Evolutionary conservation across 2,797 vertebrate genomes (phyloP).

Genomic region (Morus bassanus): DNA sequence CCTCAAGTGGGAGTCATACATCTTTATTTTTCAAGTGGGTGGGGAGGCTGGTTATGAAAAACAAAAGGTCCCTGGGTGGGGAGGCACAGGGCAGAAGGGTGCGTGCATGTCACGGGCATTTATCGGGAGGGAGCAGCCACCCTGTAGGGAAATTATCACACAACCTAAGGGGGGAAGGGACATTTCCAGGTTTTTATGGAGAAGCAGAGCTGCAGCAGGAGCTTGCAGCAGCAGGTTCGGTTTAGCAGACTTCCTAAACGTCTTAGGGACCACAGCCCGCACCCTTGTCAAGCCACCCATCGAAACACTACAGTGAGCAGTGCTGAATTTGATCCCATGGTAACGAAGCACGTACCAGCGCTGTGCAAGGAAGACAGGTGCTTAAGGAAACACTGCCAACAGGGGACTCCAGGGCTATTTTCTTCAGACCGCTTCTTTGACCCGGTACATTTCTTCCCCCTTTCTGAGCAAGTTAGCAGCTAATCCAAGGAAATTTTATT

Average conservation of each 20-base stretch:
- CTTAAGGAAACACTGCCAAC: background rate
- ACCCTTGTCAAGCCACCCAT: background rate
- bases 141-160: background rate
- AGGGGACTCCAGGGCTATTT: background rate
- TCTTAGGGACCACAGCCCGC: background rate
- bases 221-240: background rate
- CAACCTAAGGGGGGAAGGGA: background rate
- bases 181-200: background rate
- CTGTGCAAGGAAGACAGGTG: accelerated
- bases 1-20: conserved; percentile 20
- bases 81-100: background rate
- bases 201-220: background rate
- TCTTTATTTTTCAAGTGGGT: conserved; percentile 59
- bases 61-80: background rate
- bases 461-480: background rate
- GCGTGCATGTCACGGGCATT: accelerated
- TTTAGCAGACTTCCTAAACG: background rate
- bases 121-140: background rate
- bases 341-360: no score
- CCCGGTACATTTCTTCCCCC: background rate
- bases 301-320: accelerated
- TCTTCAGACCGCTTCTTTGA: background rate
- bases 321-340: accelerated
- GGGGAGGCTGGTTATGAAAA: background rate
- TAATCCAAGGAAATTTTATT: background rate